Percentiles rank a stretch among this genome's conserved stretches.
These are phyloP conservation scores for Urocitellus parryii DNA, from an alignment of 2,113 vertebrate genomes.

Conservation along the genomic window DNA sequence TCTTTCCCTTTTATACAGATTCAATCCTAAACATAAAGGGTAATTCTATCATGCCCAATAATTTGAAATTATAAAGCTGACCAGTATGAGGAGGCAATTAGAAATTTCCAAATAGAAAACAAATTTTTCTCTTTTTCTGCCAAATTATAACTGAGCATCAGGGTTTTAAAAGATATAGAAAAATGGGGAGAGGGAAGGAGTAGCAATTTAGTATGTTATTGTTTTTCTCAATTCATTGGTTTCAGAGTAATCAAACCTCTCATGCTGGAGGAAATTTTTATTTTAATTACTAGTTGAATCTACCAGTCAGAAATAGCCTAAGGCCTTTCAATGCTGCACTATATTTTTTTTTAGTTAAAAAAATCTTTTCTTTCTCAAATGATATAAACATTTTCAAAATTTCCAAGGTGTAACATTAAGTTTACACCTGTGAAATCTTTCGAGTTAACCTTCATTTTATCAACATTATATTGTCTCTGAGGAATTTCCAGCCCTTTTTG, in stretches of 20 bases:
- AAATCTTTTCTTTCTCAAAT: conserved; percentile 27
- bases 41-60: conserved; percentile 83
- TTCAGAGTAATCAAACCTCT: conserved; percentile 52
- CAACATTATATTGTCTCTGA: not conserved
- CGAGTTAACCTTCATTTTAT: conserved; percentile 55
- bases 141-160: conserved; percentile 23
- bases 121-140: conserved; percentile 60
- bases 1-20: conserved; percentile 20
- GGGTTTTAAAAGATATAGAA: conserved; percentile 60
- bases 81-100: conserved; percentile 71
- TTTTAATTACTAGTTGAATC: conserved; percentile 46
- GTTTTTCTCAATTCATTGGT: not conserved
- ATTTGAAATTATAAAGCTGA: conserved; percentile 33
- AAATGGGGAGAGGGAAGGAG: not conserved
- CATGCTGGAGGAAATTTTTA: conserved; percentile 42
- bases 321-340: conserved; percentile 69
- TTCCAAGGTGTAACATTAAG: not conserved
- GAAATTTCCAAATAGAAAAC: conserved; percentile 62
- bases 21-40: conserved; percentile 41
- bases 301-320: conserved; percentile 45
- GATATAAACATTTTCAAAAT: not conserved
- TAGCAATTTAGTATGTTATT: not conserved
- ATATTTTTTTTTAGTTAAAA: conserved; percentile 63
- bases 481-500: conserved; percentile 42
- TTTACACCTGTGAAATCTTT: conserved; percentile 53